Conservation (phyloP, 1,140 invertebrate genomes). For the Sinonovacula constricta region DNA sequence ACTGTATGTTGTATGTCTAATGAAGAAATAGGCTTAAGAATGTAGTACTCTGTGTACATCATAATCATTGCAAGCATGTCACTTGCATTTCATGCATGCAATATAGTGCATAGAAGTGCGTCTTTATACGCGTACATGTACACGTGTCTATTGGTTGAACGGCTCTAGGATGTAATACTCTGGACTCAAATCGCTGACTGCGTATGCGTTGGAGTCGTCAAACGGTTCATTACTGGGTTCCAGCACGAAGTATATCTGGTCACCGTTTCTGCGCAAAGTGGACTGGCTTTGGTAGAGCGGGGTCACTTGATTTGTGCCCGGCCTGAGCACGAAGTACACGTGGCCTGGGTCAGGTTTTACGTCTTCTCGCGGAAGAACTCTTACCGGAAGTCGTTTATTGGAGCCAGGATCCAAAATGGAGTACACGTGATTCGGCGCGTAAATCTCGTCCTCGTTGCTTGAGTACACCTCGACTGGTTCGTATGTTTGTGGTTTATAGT, state of each 20-base stretch:
- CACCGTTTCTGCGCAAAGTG: neutral
- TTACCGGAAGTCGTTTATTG: conserved; percentile 22
- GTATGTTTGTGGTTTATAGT: no score
- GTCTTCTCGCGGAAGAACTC: neutral
- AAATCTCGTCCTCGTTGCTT: neutral
- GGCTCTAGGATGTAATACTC: conserved; percentile 10
- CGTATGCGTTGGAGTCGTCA: conserved; percentile 4
- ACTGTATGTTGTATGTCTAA: no score
- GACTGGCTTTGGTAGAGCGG: neutral
- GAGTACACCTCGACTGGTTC: no score
- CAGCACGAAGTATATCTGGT: conserved; percentile 18
- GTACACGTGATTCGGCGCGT: conserved; percentile 1
- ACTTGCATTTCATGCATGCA: no score
- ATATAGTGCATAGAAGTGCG: no score
- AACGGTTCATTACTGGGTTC: neutral
- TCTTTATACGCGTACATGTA: no score
- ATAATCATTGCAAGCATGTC: no score
- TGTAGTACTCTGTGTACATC: no score
- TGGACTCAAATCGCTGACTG: conserved; percentile 2
- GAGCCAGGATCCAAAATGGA: conserved; percentile 18
- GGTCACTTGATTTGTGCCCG: conserved; percentile 7
- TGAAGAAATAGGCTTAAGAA: no score
- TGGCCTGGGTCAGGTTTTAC: neutral
- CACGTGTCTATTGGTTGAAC: no score
- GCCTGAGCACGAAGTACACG: conserved; percentile 13